Evolutionary conservation across 2,113 vertebrate species (phyloP).

Genomic region (Lonchura striata): DNA sequence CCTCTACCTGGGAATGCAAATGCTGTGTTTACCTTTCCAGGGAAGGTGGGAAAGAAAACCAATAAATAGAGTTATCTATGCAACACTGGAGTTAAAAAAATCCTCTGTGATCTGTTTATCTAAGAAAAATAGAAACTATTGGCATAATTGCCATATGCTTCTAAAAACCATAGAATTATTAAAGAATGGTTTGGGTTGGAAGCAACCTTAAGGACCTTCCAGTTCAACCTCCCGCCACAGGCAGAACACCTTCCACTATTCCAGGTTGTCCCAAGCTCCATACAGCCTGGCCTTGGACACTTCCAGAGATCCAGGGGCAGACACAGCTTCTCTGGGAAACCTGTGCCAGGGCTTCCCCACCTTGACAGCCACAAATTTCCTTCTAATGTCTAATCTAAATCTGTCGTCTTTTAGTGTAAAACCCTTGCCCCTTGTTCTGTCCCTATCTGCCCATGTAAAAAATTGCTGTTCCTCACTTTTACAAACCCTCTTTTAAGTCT

Average conservation of each 20-base stretch:
- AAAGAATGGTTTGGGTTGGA: not conserved
- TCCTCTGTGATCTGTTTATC: not conserved
- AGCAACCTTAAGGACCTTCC: not conserved
- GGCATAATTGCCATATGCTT: not conserved
- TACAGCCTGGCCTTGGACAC: not conserved
- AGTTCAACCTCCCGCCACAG: rapidly evolving
- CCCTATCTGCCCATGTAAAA: not conserved
- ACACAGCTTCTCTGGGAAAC: rapidly evolving
- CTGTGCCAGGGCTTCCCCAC: rapidly evolving
- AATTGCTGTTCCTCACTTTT: not conserved
- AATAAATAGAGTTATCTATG: not conserved
- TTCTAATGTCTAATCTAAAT: not conserved
- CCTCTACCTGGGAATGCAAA: not conserved
- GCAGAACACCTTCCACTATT: rapidly evolving
- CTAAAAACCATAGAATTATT: not conserved
- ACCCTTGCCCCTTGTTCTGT: rapidly evolving
- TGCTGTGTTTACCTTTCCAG: not conserved
- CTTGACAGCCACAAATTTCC: not conserved
- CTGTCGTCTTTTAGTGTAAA: not conserved
- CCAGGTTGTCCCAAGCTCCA: rapidly evolving
- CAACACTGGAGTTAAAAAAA: not conserved
- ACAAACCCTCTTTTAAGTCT: not conserved
- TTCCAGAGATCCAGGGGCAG: not conserved
- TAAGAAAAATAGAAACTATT: not conserved
- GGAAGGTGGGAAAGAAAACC: not conserved